Base-by-base conservation (phyloP, 1,140 invertebrate genomes). In the Coenobita brevimanus region DNA sequence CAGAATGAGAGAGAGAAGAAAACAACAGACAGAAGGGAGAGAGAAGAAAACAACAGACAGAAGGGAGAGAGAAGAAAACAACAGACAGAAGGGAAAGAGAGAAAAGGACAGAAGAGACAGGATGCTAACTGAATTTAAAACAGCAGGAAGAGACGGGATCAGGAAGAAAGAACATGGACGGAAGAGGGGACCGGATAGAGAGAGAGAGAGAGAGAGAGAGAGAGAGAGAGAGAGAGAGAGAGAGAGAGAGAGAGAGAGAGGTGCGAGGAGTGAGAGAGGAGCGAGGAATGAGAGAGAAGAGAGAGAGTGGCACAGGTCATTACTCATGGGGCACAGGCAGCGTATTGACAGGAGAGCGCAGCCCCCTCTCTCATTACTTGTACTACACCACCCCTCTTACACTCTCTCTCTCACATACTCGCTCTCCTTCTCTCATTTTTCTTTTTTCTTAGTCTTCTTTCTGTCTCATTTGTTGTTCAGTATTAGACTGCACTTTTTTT, bases 321-420 rank as follows among this genome's bases (percentile, higher is more conserved):
- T 76, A 76, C 38, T 76, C 73, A 76, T 76, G 73, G 21, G 24
- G 41, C 67, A 76, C 73, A 76, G 73, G 73, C 73, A 76, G 73
- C 36, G 73, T 76, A 76, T 76, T 76, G 73, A 76, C 73, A 76
- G 73, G 73, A 38, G 73, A 76, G 46, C 33, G 41, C 38, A 76
- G 73, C 38, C 57, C 78, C 57, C 78, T 80, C 64, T 69, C 78
- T 80, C 50, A 80, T 80, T 80, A 38, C 46, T 27, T 80, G 27
- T 62, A 80, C n/a, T 69, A 36, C 50, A 57, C 57, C 50, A 30
- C 21, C 75, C 10, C 78, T 33, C 13, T 8, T 13, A 36, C 54
- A 17, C 64, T 69, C 64, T 69, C 64, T 69, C 64, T 69, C 71
- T 75, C 71, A 38, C 73, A 21, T 17, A 8, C 78, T 50, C 64